Evolutionary conservation across 2,888 invertebrate genomes (phyloP), one percentile per base, ranked within the genome.

Genomic region (Ormyrus labotus): DNA sequence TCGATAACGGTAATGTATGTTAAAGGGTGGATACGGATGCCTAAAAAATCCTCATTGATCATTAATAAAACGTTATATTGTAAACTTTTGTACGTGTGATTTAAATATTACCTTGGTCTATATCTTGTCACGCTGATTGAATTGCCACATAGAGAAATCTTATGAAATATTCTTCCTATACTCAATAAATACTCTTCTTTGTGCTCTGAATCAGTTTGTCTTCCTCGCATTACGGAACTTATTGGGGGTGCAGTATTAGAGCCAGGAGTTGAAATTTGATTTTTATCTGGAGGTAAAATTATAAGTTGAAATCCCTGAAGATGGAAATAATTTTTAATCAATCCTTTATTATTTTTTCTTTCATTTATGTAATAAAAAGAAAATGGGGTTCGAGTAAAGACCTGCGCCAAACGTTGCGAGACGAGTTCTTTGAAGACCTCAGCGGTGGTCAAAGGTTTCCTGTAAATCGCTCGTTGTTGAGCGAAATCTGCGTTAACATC

Each of bases 121-220:
- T 98, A 99, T 89, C 98, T 93, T 0, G 97, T 98, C 7, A 98
- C 98, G 2, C 96, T 96, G 86, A 99, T 98, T n/a, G 96, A 96
- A 81, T 96, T 96, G 34, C 96, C 97, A 69, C 93, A 94, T 0
- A 98, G 91, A 0, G 96, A 95, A 83, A 99, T 94, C 88, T 96
- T 96, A 90, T 99, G 99, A 92, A 98, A 99, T 88, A 99, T 96
- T 83, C 98, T 92, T 2, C 99, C 99, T 85, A 99, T 98, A 81
- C 98, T 98, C 64, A 99, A 92, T 78, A 96, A 92, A 91, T 96
- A 97, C 85, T 96, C 95, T 87, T 96, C 96, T 11, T 93, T 93
- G 2, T 91, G 90, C 81, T 93, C 93, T 2, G 91, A 88, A 73
- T 92, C 92, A 3, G 88, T 86, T 80, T 88, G 89, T 70, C 90